Conservation (phyloP, 2,797 vertebrate species). For the Masticophis lateralis region DNA sequence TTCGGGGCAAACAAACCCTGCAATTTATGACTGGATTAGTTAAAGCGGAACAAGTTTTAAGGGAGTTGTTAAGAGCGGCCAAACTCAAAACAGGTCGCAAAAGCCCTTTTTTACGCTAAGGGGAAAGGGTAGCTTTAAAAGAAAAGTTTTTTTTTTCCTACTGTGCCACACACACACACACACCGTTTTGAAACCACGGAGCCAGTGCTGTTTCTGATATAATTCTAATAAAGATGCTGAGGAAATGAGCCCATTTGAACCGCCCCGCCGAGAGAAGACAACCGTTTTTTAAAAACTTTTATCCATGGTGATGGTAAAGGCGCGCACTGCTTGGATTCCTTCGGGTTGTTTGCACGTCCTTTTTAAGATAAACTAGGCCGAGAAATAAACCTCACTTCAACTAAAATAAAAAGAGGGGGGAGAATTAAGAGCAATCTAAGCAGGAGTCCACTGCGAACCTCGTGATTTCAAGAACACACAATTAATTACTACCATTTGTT, state of each 20-base stretch:
- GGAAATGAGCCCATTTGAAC: not conserved
- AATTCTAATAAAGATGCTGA: not conserved
- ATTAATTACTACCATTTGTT: not conserved
- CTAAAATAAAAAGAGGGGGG: not conserved
- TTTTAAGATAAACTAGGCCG: not conserved
- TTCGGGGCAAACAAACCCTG: not conserved
- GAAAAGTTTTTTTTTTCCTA: not conserved
- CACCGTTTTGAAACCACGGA: not conserved
- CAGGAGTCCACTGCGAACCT: not conserved
- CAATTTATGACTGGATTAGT: not conserved
- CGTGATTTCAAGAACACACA: not conserved
- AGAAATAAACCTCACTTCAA: not conserved
- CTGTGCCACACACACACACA: no score
- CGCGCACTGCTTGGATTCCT: not conserved
- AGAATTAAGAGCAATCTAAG: not conserved
- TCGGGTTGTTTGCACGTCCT: not conserved
- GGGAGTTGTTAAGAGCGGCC: not conserved
- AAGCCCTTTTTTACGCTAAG: not conserved
- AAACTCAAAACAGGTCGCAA: not conserved
- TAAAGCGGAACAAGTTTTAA: not conserved
- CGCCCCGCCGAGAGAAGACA: not conserved
- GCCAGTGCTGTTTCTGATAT: not conserved
- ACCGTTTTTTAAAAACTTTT: not conserved
- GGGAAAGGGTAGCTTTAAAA: not conserved
- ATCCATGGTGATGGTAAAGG: not conserved